phyloP scores from a whole-genome alignment of 37 sponge, comb jelly and placozoan genomes.

The Dysidea cf. avara region DNA sequence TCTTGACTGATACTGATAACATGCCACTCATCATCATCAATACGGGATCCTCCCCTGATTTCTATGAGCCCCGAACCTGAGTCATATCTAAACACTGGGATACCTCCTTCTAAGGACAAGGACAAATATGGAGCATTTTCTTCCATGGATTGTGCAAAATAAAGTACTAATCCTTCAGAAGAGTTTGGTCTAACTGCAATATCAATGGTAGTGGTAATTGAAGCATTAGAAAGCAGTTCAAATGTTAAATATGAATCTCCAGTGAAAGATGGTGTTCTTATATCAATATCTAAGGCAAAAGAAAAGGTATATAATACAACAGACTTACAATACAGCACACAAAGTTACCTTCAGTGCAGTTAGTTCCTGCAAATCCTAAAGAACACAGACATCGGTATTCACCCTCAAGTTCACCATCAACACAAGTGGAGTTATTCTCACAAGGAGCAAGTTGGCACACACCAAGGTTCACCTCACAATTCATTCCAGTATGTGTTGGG shows the following conservation, averaged over 20 bases:
- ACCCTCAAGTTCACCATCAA: not conserved
- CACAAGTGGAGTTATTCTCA: slow-evolving; percentile 28
- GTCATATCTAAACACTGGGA: not conserved
- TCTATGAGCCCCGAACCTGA: not conserved
- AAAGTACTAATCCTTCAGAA: slow-evolving; percentile 37
- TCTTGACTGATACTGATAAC: not conserved
- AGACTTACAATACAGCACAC: no score
- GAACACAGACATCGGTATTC: slow-evolving; percentile 46
- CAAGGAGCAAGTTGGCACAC: slow-evolving; percentile 22
- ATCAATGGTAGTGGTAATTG: not conserved
- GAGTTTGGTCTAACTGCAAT: slow-evolving; percentile 22
- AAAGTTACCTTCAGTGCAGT: slow-evolving; percentile 39
- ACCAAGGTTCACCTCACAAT: slow-evolving; percentile 14
- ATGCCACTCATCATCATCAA: slow-evolving; percentile 56
- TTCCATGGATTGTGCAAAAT: slow-evolving; percentile 4
- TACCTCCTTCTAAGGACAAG: slow-evolving; percentile 17
- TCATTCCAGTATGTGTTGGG: slow-evolving; percentile 15
- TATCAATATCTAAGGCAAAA: slow-evolving; percentile 33
- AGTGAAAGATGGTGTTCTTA: slow-evolving; percentile 34
- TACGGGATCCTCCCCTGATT: not conserved
- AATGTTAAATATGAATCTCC: slow-evolving; percentile 31
- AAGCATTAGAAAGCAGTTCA: not conserved
- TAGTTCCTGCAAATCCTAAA: slow-evolving; percentile 22
- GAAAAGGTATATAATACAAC: not conserved
- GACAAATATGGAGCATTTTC: slow-evolving; percentile 26